Percentiles rank a stretch among this genome's conserved stretches.
phyloP scores from a whole-genome alignment of 2,797 vertebrate species.

The Linurgus olivaceus region DNA sequence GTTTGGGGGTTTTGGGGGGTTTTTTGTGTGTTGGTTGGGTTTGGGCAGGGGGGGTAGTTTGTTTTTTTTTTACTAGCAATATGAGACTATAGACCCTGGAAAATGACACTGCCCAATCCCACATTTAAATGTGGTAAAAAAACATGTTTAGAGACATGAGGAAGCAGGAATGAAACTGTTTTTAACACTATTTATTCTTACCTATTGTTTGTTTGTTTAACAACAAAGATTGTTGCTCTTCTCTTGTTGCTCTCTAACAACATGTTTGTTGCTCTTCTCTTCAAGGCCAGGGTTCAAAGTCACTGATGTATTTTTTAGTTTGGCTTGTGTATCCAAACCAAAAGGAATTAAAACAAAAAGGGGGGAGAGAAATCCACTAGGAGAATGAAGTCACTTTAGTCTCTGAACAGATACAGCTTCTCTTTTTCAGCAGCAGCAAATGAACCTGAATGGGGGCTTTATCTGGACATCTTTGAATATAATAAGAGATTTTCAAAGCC shows the following conservation, averaged over 20 bases:
- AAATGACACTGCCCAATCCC: background rate
- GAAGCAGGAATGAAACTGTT: background rate
- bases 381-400: background rate
- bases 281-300: background rate
- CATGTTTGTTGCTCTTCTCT: background rate
- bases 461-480: background rate
- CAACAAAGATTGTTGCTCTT: no score
- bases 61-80: no score
- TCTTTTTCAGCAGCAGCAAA: background rate
- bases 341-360: background rate
- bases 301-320: background rate
- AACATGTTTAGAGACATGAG: background rate
- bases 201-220: no score
- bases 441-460: background rate
- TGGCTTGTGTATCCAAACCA: background rate
- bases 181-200: background rate
- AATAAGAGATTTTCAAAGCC: background rate
- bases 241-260: no score
- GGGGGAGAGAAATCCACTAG: fast-evolving
- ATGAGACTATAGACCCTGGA: background rate
- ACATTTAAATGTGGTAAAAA: background rate
- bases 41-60: no score
- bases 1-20: background rate
- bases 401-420: background rate
- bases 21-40: background rate